Conservation (phyloP, 2,797 vertebrate species). For the Orientallactaga sibirica region DNA sequence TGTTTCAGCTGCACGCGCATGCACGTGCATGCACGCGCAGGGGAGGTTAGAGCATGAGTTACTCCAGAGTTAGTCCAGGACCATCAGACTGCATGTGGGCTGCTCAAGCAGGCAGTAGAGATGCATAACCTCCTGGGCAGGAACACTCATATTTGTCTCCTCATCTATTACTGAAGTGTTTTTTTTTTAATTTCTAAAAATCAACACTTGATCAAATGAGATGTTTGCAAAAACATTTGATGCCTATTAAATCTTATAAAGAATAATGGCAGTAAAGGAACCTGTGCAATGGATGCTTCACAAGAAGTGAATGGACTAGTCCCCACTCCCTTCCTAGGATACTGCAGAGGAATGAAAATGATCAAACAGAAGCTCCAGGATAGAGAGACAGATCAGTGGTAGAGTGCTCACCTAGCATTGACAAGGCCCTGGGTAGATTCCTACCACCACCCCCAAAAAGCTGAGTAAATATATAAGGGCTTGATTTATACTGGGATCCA, state of each 20-base stretch:
- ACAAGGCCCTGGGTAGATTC: neutral
- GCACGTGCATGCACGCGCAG: too few relatives aligned
- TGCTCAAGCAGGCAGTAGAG: neutral
- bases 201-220: neutral
- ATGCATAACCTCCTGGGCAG: neutral
- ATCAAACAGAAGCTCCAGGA: neutral
- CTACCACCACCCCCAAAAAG: neutral
- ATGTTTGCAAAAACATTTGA: neutral
- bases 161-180: neutral
- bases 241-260: constrained; percentile 8
- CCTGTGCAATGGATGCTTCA: neutral
- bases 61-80: fast-evolving
- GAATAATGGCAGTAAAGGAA: neutral
- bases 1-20: neutral
- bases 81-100: too few relatives aligned
- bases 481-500: neutral
- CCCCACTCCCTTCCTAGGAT: neutral
- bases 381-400: neutral
- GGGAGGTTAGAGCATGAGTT: neutral
- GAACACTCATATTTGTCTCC: neutral
- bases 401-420: neutral
- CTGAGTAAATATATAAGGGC: neutral
- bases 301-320: neutral
- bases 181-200: constrained; percentile 20
- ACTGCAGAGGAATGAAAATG: neutral